Base-by-base conservation (phyloP, 2,888 invertebrate species). In the Julus scanicus region DNA sequence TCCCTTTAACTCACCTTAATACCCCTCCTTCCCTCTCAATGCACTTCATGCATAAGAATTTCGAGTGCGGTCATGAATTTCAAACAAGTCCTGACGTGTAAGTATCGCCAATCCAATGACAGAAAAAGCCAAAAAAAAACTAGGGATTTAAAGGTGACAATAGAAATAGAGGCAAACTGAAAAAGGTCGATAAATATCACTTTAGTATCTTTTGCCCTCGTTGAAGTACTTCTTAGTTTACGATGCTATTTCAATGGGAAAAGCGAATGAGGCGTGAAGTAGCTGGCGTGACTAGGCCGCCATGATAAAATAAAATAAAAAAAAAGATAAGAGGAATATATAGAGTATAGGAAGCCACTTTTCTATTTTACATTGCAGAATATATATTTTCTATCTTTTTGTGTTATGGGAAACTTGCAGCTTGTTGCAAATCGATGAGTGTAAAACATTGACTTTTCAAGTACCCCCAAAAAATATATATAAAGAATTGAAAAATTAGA, bases 21-120 rank as follows among this genome's bases (percentile, higher is more conserved):
- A 9, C 53, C 29, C 29, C 29, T 29, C 29, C 29, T 29, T 29
- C 29, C 29, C 29, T 29, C 29, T 29, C 53, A 53, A 53, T 17
- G 9, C 53, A 53, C 53, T 53, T 53, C 53, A 53, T 53, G 53
- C 53, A 53, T 53, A 15, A 53, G 53, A 53, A 53, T 53, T 29
- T 15, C 53, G 53, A 53, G 53, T 53, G 53, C 53, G 53, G 53
- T 53, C 53, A 53, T 53, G 53, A 53, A 53, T 53, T 53, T 53
- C 53, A 53, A 53, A 53, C 53, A 53, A 53, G 53, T 53, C 53
- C 53, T 53, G 53, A 53, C 53, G 53, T 53, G 53, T 53, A 53
- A 53, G 53, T 53, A 53, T 53, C 53, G 17, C 53, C 53, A 17
- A 53, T 53, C 53, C 53, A 53, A 53, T 53, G 53, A 53, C 53